These are phyloP conservation scores for Esox masquinongy DNA, from an alignment of 2,797 vertebrate genomes.

Conservation along the genomic window DNA sequence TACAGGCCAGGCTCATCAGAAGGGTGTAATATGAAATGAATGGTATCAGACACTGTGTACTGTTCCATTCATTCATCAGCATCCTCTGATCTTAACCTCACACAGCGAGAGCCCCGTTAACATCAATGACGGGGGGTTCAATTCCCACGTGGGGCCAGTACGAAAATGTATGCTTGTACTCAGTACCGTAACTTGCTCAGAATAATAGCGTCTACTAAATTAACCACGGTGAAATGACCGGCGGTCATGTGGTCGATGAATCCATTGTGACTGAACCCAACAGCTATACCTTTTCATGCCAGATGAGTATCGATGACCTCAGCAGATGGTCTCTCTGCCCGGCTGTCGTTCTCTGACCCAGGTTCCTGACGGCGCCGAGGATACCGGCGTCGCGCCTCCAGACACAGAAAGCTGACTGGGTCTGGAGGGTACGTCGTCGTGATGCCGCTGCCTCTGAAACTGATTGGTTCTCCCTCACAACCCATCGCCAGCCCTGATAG, in stretches of 20 bases:
- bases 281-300: constrained; percentile 12
- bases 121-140: neutral
- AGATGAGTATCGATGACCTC: constrained; percentile 11
- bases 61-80: neutral
- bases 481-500: constrained; percentile 18
- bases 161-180: too few species aligned
- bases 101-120: neutral
- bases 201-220: too few species aligned
- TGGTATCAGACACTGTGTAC: neutral
- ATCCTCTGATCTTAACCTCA: neutral
- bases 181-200: too few species aligned
- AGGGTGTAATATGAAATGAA: neutral
- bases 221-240: too few species aligned
- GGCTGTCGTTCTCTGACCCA: neutral
- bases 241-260: neutral
- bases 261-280: neutral
- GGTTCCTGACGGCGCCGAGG: neutral
- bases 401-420: constrained; percentile 14
- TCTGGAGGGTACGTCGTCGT: neutral
- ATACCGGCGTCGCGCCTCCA: constrained; percentile 22
- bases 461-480: neutral
- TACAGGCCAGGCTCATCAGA: neutral
- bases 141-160: too few species aligned
- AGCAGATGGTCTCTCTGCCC: constrained; percentile 17
- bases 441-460: neutral